Base-by-base conservation (phyloP, 2,888 invertebrate species). In the Steinernema carpocapsae region DNA sequence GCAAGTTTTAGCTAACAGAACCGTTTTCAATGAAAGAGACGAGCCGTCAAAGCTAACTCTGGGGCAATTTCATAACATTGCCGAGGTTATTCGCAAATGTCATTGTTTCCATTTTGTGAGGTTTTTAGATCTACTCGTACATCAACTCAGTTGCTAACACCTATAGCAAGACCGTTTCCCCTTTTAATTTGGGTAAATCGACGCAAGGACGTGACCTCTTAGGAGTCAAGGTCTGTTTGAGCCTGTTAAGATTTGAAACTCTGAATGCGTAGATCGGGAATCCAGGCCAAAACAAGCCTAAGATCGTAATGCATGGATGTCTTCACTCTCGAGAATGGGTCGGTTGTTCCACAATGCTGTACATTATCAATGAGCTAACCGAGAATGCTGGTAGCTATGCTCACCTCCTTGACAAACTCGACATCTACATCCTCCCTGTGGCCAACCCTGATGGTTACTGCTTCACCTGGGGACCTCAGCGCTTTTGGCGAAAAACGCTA, bases 401-500 rank as follows among this genome's bases (percentile, higher is more conserved):
- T 6, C 37, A 75, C 45, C 26, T 76, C 24, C 59, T 76, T 26
- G 29, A 32, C 37, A 37, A 22, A 24, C 1, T 76, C 29, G 76
- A 76, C 59, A 45, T 76, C 14, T 78, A 77, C 72, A 22, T 77
- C 26, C 26, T 77, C 3, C 74, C 74, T 12, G 74, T 74, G 4
- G n/a, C 79, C 17, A 77, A 77, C 70, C 75, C 77, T 14, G 77
- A 77, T 52, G 77, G 77, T 7, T 79, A 77, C 71, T 72, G 22
- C 14, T 79, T 51, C 64, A 52, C 77, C 26, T 77, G 73, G 72
- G 37, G 24, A 6, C 26, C 29, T 17, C 51, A 78, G 32, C 51
- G 78, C 24, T 45, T 78, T 71, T 78, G 78, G 78, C 51, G 78
- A 14, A 78, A 78, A 59, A 79, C 77, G 64, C 72, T 78, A 7